Evolutionary conservation across 2,888 invertebrate genomes (phyloP), one percentile per base, ranked within the genome.

Genomic region (Nephrocerus scutellatus): DNA sequence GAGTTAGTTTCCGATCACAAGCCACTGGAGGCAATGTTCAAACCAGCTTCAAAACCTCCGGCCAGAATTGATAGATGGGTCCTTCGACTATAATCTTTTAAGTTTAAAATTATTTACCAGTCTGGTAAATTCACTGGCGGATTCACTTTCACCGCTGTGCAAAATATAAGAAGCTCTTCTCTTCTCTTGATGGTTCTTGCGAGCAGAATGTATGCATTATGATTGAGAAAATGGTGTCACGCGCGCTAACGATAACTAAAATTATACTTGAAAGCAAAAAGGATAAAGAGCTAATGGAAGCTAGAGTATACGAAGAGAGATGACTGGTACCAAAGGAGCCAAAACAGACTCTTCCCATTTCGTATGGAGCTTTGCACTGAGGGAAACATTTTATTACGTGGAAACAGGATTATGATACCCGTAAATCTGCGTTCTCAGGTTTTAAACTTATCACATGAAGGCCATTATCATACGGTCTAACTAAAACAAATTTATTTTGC

Each of bases 11-110:
- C 37, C 4, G 32, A 38, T 19, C 34, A 18, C 8, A 22, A 39
- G 19, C 33, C 23, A 10, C 23, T 22, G 10, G 23, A 22, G 10
- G 34, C 33, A 9, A 33, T 39, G 2, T 33, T 39, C 13, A 39
- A 39, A 16, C 29, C 39, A n/a, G 26, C 18, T 2, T 30, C 33
- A 1, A 33, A 29, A n/a, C 33, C 29, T 2, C n/a, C 22, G 13
- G 33, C 33, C n/a, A 18, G 28, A 7, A 39, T 32, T 32, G 32
- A 28, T 31, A 4, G 22, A 33, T 39, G 39, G 28, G 33, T 39
- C 10, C 16, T 39, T 6, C 10, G 33, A 5, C 12, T 39, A 18
- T 18, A 12, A 19, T 20, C 12, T 15, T 28, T n/a, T n/a, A n/a
- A n/a, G n/a, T n/a, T n/a, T n/a, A n/a, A n/a, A n/a, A n/a, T n/a